These are phyloP conservation scores for Euglossa dilemma DNA, from an alignment of 1,140 invertebrate genomes.

Conservation along the genomic window DNA sequence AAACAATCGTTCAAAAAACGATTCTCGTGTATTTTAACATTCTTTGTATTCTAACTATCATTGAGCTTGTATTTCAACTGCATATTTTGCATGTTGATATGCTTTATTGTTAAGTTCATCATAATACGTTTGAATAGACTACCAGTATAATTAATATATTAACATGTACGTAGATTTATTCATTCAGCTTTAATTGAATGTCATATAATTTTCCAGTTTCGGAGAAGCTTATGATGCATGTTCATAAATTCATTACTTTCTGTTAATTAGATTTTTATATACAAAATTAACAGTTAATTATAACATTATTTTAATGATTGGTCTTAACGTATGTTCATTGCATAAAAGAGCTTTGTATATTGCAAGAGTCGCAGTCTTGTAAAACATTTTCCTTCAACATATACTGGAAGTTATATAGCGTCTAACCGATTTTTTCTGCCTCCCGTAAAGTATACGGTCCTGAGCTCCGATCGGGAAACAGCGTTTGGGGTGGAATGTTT, in stretches of 20 bases:
- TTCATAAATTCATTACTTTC: not conserved
- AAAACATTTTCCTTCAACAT: no score
- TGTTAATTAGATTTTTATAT: not conserved
- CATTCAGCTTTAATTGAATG: no score
- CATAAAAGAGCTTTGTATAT: not conserved
- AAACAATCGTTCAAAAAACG: not conserved
- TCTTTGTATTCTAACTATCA: not conserved
- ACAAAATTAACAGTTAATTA: no score
- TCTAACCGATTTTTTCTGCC: not conserved
- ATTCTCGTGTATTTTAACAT: not conserved
- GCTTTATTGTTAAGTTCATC: constrained; percentile 2
- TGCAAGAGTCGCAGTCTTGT: no score
- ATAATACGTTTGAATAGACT: not conserved
- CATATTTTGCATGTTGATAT: constrained; percentile 2
- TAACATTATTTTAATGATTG: not conserved
- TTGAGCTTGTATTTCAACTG: not conserved
- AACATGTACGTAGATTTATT: not conserved
- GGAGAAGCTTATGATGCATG: no score
- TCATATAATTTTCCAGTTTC: not conserved
- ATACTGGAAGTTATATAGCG: not conserved
- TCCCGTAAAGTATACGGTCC: constrained; percentile 1
- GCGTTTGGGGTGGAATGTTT: constrained; percentile 63
- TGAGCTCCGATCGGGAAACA: constrained; percentile 55
- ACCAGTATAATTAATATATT: not conserved
- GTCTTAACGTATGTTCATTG: not conserved